Evolutionary conservation across 2,888 invertebrate genomes (phyloP).

Genomic region (Doris montereyensis): DNA sequence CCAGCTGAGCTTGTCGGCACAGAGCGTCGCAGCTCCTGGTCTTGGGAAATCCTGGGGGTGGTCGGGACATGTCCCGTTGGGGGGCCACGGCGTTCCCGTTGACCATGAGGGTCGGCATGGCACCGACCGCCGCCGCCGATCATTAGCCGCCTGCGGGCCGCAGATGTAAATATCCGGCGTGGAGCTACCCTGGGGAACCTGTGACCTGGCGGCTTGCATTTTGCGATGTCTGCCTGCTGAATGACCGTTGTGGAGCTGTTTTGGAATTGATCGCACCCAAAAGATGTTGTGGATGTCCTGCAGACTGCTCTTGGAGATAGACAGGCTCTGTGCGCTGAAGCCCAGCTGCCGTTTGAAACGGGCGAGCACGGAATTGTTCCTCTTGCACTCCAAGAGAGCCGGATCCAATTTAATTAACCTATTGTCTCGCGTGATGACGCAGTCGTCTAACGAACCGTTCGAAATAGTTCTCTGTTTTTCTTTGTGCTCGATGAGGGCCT

Average conservation of each 20-base stretch:
- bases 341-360: constrained; percentile 61
- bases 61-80: not conserved
- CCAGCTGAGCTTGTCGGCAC: constrained; percentile 41
- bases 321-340: constrained; percentile 61
- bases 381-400: constrained; percentile 54
- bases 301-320: constrained; percentile 59
- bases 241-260: no score
- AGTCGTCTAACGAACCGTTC: constrained; percentile 70
- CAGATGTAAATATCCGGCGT: no score
- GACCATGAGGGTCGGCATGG: constrained; percentile 38
- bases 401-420: constrained; percentile 64
- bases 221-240: no score
- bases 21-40: constrained; percentile 47
- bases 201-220: no score
- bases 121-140: constrained; percentile 19
- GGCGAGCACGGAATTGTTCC: constrained; percentile 60
- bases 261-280: no score
- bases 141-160: no score
- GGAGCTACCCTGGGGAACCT: no score
- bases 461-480: constrained; percentile 70
- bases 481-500: constrained; percentile 70
- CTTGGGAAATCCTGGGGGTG: constrained; percentile 13
- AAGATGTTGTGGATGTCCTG: no score
- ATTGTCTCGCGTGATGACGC: constrained; percentile 71
- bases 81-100: constrained; percentile 21